Evolutionary conservation across 2,888 invertebrate species (phyloP), one percentile per base, ranked within the genome.

Genomic region (Agriopis leucophaearia): DNA sequence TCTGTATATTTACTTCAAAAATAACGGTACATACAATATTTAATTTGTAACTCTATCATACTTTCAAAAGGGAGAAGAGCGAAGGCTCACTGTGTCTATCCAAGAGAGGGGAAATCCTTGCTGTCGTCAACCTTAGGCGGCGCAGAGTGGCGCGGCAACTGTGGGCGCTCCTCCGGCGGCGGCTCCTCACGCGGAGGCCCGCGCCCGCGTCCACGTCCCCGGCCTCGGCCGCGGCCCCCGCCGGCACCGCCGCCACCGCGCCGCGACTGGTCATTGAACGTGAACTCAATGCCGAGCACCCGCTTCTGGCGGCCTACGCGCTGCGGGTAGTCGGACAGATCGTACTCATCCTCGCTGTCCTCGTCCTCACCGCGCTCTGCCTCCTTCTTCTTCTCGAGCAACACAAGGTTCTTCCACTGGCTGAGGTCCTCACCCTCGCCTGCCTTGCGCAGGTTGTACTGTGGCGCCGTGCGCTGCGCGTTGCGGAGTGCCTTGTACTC

Each of bases 41-140:
- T 87, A 87, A 90, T 93, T 89, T 92, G 92, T 92, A 92, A 89
- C 89, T 90, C 89, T 92, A 92, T 91, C 86, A 77, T 88, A 87
- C 83, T 87, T 83, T 85, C 85, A 81, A 91, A 91, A 87, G 88
- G 92, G 90, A 91, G 91, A 84, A 86, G 88, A 89, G 85, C 84
- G 72, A 82, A 77, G 83, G 88, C 91, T 89, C 90, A 87, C 86
- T 81, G 84, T 78, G 85, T 88, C 88, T 97, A 97, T 91, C 97
- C 97, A 89, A 99, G 96, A 87, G 98, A 97, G 80, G 99, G 99
- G 94, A 99, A 99, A 94, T 98, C 98, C 91, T 97, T 97, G 95
- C 98, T 98, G 94, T 99, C 98, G 88, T 98, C 98, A 76, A 99
- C 98, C 91, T 98, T 98, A 18, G 98, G 98, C 78, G 96, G 96